Evolutionary conservation across 2,113 vertebrate species (phyloP).

Genomic region (Erythrocercus mccallii): DNA sequence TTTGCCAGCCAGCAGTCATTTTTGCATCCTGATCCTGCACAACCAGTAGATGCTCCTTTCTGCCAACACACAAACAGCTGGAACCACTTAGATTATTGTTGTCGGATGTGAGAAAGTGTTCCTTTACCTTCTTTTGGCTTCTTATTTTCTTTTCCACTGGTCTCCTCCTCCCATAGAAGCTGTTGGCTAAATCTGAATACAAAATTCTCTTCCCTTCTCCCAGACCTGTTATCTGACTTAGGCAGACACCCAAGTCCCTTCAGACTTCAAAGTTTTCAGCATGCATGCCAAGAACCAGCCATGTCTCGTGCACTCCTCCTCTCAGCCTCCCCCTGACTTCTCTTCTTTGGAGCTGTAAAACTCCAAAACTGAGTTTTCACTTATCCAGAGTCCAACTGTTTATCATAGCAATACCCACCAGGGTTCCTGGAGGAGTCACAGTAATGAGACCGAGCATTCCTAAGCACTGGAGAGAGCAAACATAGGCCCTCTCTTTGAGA

Average conservation of each 20-base stretch:
- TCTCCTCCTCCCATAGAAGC: not conserved
- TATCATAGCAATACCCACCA: not conserved
- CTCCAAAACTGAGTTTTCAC: not conserved
- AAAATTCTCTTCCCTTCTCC: not conserved
- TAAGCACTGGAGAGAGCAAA: not conserved
- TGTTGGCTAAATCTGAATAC: not conserved
- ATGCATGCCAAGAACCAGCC: not conserved
- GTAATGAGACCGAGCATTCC: not conserved
- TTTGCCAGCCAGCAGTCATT: not conserved
- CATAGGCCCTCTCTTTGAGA: not conserved
- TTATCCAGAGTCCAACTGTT: not conserved
- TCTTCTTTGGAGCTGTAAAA: not conserved
- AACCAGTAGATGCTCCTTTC: not conserved
- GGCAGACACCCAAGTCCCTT: slow-evolving; percentile 13
- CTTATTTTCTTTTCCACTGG: not conserved
- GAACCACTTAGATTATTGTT: not conserved
- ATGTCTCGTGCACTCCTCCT: not conserved
- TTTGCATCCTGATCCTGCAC: not conserved
- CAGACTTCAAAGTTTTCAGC: not conserved
- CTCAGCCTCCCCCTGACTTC: not conserved
- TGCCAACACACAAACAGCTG: not conserved
- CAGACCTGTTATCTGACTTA: slow-evolving; percentile 5
- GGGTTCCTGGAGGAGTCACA: not conserved
- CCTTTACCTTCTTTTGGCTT: not conserved
- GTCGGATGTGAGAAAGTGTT: not conserved